Conservation (phyloP, 1,140 invertebrate species). For the Drosophila mojavensis region DNA sequence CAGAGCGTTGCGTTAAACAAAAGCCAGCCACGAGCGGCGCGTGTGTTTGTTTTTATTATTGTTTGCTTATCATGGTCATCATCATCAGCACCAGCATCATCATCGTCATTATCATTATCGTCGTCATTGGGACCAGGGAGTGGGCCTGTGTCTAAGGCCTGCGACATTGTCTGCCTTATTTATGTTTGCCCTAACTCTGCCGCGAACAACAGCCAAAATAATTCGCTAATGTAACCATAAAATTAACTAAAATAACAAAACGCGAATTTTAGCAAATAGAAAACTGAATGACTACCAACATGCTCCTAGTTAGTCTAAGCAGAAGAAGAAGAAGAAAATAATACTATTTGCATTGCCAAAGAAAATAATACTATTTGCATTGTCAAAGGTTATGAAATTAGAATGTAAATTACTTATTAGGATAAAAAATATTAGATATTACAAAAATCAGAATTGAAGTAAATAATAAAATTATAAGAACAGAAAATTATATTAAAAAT, state of each 20-base stretch:
- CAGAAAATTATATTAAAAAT: no score
- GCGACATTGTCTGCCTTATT: slow-evolving; percentile 55
- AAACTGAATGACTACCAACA: no score
- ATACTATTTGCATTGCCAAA: no score
- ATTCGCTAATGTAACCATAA: slow-evolving; percentile 76
- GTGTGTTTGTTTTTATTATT: slow-evolving; percentile 57
- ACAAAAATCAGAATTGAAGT: no score
- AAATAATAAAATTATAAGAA: no score
- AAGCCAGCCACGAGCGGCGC: slow-evolving; percentile 51
- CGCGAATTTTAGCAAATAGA: slow-evolving; percentile 4
- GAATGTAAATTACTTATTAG: no score
- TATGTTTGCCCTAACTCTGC: slow-evolving; percentile 61
- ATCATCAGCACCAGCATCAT: slow-evolving; percentile 11
- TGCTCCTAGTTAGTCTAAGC: no score
- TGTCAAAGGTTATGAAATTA: no score
- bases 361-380: no score
- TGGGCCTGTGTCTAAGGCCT: not conserved
- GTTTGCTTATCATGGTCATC: slow-evolving; percentile 34
- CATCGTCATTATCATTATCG: not conserved
- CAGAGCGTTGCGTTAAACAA: slow-evolving; percentile 18
- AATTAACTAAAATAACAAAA: slow-evolving; percentile 52
- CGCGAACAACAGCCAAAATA: slow-evolving; percentile 64
- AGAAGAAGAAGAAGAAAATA: no score
- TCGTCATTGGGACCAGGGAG: not conserved
- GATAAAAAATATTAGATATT: no score